These are phyloP conservation scores for Potamarius usumacintae DNA, from an alignment of 2,113 vertebrate genomes.

Conservation along the genomic window DNA sequence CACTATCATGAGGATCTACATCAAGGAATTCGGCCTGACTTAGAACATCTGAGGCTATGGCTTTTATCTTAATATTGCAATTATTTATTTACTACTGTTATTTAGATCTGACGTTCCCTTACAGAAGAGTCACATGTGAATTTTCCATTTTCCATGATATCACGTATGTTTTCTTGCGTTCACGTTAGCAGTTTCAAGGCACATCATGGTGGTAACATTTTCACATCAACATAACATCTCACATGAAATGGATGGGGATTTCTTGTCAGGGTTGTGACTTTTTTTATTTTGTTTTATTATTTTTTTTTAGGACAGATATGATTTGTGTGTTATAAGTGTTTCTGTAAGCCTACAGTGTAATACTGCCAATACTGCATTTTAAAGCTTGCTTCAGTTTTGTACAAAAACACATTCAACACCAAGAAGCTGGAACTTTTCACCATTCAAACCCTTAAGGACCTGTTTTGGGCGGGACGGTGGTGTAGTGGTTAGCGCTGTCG, in stretches of 20 bases:
- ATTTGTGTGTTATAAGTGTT: not conserved
- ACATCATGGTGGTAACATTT: not conserved
- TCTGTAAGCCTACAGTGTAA: not conserved
- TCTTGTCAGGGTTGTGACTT: not conserved
- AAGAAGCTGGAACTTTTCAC: not conserved
- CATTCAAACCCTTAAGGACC: not conserved
- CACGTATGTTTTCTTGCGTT: not conserved
- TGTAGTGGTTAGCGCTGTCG: too few species aligned
- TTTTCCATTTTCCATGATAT: not conserved
- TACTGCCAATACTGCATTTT: not conserved
- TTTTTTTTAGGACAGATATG: not conserved
- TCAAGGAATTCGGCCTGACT: conserved; percentile 71
- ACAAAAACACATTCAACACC: not conserved
- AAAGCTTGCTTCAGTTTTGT: not conserved
- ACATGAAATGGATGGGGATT: not conserved
- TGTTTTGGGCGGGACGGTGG: not conserved
- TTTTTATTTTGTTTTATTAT: not conserved
- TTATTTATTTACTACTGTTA: conserved; percentile 11
- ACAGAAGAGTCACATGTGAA: not conserved
- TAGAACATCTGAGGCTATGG: conserved; percentile 47
- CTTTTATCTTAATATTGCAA: not conserved
- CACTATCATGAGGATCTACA: conserved; percentile 74
- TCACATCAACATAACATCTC: not conserved
- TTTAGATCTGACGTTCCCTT: not conserved
- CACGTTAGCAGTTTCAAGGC: not conserved